Base-by-base conservation (phyloP, 1,140 invertebrate genomes). In the Arion vulgaris region DNA sequence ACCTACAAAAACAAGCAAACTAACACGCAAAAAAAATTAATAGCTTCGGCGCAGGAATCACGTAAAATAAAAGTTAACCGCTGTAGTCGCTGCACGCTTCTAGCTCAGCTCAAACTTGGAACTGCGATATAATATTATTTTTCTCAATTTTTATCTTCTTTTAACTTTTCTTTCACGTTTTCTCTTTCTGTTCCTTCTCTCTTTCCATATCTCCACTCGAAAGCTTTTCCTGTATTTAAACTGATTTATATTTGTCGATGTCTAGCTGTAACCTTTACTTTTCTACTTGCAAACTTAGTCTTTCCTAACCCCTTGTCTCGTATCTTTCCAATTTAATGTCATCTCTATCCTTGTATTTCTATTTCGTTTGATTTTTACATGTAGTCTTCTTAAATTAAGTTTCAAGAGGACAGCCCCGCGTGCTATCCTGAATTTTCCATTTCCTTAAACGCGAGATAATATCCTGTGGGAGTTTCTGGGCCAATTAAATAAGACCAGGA, bases 391-490 rank as follows among this genome's bases (percentile, higher is more conserved):
- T 77, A 39, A 41, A 41, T 45, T 38, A 39, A 39, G 36, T 39
- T 73, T 39, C 41, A 28, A 7, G 4, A 23, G 19, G 17, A 41
- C 71, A 26, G 15, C 71, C 71, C 41, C 9, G 26, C 38, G 41
- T 19, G 36, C 71, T 73, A 73, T 73, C 41, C 71, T 38, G 41
- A 73, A 73, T 73, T 73, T 73, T 45, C 71, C 38, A 73, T 73
- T 39, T 73, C 41, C 41, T 73, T 41, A 73, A 73, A 23, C n/a
- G 41, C 71, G 26, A 41, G 71, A 73, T 41, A 73, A 45, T 73
- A 39, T 73, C 71, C 41, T 73, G 39, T 73, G 36, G 71, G 71
- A 41, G 71, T 73, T 41, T 32, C 38, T 28, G 62, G 62, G n/a
- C 62, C n/a, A 66, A 32, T 66, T 32, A 66, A 66, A 32, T 32